phyloP scores from a whole-genome alignment of 2,113 vertebrate species.

The Epinephelus moara region DNA sequence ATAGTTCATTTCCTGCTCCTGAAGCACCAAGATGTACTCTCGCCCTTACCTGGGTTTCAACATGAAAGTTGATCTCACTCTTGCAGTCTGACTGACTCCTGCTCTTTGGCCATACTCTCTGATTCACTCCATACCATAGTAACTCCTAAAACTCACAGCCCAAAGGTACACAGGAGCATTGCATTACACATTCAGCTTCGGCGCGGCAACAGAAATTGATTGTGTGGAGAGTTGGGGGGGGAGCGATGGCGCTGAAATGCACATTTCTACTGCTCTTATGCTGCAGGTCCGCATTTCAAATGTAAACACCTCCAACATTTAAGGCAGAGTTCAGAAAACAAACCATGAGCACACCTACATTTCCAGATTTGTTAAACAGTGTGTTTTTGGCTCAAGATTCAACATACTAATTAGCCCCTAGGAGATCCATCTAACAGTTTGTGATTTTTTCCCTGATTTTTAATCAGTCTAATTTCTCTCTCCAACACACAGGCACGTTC shows the following conservation, averaged over 20 bases:
- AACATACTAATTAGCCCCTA: conserved; percentile 83
- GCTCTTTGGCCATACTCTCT: conserved; percentile 34
- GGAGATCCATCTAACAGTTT: conserved; percentile 84
- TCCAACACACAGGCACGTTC: conserved; percentile 79
- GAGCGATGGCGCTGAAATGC: background rate
- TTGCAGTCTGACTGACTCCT: conserved; percentile 39
- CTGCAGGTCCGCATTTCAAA: conserved; percentile 46
- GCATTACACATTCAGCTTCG: conserved; percentile 41
- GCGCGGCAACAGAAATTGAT: conserved; percentile 35
- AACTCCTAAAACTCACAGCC: conserved; percentile 34
- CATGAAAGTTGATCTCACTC: conserved; percentile 54
- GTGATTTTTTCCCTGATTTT: conserved; percentile 82
- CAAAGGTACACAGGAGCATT: conserved; percentile 26
- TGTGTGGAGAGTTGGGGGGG: conserved; percentile 1
- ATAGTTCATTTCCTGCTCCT: conserved; percentile 66
- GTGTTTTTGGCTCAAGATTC: conserved; percentile 71
- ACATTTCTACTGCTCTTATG: conserved; percentile 15
- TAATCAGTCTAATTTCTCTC: conserved; percentile 84
- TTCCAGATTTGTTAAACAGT: conserved; percentile 76
- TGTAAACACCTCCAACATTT: conserved; percentile 50
- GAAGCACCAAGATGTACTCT: conserved; percentile 47
- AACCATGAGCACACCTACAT: conserved; percentile 61
- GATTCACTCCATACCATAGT: conserved; percentile 26
- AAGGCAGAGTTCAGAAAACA: conserved; percentile 55
- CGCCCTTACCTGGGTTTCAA: conserved; percentile 55